These are phyloP conservation scores for Drosophila varians DNA, from an alignment of 1,140 invertebrate species.

Conservation along the genomic window DNA sequence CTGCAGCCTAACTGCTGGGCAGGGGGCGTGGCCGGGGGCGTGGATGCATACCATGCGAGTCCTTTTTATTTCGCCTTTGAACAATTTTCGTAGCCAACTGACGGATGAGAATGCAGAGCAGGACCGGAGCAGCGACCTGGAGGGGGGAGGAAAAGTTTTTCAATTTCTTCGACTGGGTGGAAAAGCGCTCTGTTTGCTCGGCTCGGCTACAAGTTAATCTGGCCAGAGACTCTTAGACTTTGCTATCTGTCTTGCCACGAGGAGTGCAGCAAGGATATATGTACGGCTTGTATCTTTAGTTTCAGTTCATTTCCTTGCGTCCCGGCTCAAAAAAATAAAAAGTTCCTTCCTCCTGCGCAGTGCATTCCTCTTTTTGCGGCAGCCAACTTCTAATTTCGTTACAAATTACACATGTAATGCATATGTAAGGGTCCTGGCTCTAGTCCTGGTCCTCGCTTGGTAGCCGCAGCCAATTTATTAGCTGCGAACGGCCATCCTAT, in stretches of 20 bases:
- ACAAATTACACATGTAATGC: slow-evolving; percentile 81
- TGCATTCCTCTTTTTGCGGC: slow-evolving; percentile 33
- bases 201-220: slow-evolving; percentile 76
- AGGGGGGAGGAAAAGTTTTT: slow-evolving; percentile 57
- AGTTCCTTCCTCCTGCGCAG: slow-evolving; percentile 28
- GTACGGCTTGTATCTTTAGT: not conserved
- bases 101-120: slow-evolving; percentile 22
- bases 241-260: slow-evolving; percentile 57
- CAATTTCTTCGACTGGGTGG: slow-evolving; percentile 72
- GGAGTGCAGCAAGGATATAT: slow-evolving; percentile 3
- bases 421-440: slow-evolving; percentile 47
- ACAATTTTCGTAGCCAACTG: slow-evolving; percentile 53
- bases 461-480: slow-evolving; percentile 62
- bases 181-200: slow-evolving; percentile 47
- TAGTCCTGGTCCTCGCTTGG: slow-evolving; percentile 1
- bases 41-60: slow-evolving; percentile 17
- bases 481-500: slow-evolving; percentile 39
- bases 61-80: slow-evolving; percentile 21
- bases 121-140: slow-evolving; percentile 12
- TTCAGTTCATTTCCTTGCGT: slow-evolving; percentile 62
- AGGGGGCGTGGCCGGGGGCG: slow-evolving; percentile 44
- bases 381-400: slow-evolving; percentile 76
- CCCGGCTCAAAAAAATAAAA: slow-evolving; percentile 18
- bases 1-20: no score
- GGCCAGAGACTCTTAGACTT: slow-evolving; percentile 63